phyloP scores from a whole-genome alignment of 1,140 invertebrate species.

The Kradibia gibbosae region DNA sequence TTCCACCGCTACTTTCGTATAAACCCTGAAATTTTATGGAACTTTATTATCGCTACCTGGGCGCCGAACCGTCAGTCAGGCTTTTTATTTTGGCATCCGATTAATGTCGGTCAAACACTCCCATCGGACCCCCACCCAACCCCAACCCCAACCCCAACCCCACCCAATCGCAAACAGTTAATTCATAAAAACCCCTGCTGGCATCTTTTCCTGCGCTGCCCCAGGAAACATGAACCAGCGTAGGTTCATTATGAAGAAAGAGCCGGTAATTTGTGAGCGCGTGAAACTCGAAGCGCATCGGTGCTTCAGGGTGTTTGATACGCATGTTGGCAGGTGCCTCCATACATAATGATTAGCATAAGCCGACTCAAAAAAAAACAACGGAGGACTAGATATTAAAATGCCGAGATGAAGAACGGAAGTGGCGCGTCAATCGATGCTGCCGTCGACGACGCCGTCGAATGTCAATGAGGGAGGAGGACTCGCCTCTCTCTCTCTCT shows the following conservation, averaged over 20 bases:
- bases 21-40: background rate
- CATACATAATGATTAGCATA: background rate
- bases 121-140: no score
- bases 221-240: no score
- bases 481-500: background rate
- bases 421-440: conserved; percentile 13
- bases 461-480: conserved; percentile 20
- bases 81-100: background rate
- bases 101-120: no score
- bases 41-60: background rate
- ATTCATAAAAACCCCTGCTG: no score
- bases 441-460: conserved; percentile 13
- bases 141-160: no score
- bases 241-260: no score
- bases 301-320: background rate
- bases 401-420: background rate
- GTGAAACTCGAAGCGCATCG: no score
- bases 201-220: no score
- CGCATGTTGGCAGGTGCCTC: background rate
- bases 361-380: no score
- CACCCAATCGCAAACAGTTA: no score
- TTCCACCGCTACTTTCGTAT: background rate
- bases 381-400: no score
- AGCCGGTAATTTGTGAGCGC: background rate
- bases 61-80: no score